These are phyloP conservation scores for Sthenelais limicola DNA, from an alignment of 2,888 invertebrate genomes.

Conservation along the genomic window DNA sequence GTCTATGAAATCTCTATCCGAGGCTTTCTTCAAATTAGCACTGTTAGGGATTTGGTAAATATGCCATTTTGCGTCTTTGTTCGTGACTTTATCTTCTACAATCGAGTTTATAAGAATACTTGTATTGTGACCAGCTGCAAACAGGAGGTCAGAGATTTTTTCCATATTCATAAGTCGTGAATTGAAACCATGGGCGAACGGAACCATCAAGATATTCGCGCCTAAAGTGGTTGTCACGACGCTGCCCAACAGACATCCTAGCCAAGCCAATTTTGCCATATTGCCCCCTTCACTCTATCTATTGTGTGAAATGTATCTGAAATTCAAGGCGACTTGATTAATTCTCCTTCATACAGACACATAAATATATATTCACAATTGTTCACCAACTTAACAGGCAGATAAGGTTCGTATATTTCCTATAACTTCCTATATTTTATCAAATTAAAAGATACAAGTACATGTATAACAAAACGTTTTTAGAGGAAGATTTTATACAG, in stretches of 20 bases:
- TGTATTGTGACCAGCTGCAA: constrained; percentile 11
- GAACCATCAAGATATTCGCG: constrained; percentile 10
- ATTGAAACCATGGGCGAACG: constrained; percentile 33
- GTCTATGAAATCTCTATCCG: constrained; percentile 9
- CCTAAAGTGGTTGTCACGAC: background rate
- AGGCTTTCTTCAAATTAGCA: background rate
- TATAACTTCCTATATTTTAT: too few species aligned
- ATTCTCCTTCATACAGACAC: too few species aligned
- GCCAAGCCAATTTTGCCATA: too few species aligned
- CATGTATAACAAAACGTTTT: too few species aligned
- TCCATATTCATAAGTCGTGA: constrained; percentile 35
- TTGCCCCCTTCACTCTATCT: too few species aligned
- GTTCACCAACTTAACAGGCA: too few species aligned
- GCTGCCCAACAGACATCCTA: background rate
- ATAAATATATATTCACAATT: too few species aligned
- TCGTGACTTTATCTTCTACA: background rate
- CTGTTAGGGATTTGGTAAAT: background rate
- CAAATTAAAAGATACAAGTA: too few species aligned
- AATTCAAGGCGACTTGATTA: too few species aligned
- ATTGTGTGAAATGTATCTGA: too few species aligned
- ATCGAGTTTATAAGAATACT: constrained; percentile 7
- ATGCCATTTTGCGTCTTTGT: constrained; percentile 13
- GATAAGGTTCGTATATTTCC: too few species aligned
- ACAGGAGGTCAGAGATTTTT: constrained; percentile 28
- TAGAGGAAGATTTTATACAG: too few species aligned